A percentile compares a stretch with the other conserved stretches of the same genome.
Evolutionary conservation across 2,888 invertebrate species (phyloP).

Genomic region (Temnothorax ravouxi): DNA sequence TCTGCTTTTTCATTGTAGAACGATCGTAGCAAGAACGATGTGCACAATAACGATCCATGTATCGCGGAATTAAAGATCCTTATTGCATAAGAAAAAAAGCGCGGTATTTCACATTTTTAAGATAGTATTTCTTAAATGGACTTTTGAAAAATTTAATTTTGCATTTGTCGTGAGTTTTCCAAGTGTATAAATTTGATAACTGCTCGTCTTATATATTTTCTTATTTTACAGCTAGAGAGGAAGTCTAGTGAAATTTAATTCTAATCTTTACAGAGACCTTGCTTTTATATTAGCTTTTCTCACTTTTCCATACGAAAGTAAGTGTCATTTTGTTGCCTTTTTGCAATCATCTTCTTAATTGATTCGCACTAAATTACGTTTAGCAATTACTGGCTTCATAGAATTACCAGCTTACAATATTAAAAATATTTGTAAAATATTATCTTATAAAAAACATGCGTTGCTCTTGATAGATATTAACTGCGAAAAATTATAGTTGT

Average conservation of each 20-base stretch:
- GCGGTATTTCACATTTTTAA: neutral
- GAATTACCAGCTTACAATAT: neutral
- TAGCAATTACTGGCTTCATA: neutral
- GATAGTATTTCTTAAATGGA: neutral
- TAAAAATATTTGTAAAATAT: conserved; percentile 1
- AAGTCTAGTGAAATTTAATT: conserved; percentile 14
- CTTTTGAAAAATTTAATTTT: neutral
- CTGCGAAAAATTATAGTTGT: neutral
- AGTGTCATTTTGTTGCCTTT: neutral
- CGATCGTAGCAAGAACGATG: conserved; percentile 11
- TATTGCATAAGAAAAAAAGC: neutral
- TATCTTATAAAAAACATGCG: neutral
- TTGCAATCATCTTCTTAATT: conserved; percentile 34
- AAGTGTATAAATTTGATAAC: neutral
- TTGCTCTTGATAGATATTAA: neutral
- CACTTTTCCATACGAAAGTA: neutral
- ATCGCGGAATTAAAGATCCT: neutral
- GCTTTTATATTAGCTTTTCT: neutral
- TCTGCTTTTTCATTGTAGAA: conserved; percentile 6
- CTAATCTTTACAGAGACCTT: neutral
- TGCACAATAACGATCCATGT: neutral
- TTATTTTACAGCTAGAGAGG: neutral
- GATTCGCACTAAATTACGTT: neutral
- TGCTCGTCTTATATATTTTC: neutral
- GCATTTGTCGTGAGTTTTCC: neutral